A percentile compares a stretch with the other conserved stretches of the same genome.
phyloP scores from a whole-genome alignment of 2,888 invertebrate species.

The Drosophila limbata region DNA sequence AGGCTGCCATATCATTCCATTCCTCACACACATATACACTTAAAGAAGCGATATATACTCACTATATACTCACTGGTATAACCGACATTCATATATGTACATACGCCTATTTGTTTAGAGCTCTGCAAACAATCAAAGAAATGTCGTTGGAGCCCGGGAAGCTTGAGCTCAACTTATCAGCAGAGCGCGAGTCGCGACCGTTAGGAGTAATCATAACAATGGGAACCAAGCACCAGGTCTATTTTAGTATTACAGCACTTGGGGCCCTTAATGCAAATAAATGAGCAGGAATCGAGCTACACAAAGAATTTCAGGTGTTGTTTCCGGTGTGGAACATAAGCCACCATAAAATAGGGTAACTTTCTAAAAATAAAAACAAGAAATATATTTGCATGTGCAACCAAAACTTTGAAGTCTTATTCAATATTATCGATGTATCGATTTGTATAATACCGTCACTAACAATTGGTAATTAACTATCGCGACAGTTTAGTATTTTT shows the following conservation, averaged over 20 bases:
- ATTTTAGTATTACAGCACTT: constrained; percentile 17
- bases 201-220: constrained; percentile 44
- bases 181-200: constrained; percentile 30
- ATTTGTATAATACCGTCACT: neutral
- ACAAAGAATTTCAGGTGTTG: constrained; percentile 47
- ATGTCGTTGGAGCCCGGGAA: constrained; percentile 35
- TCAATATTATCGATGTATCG: constrained; percentile 1
- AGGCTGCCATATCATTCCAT: constrained; percentile 73
- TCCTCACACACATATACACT: constrained; percentile 17
- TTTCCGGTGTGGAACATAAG: constrained; percentile 22
- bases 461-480: neutral
- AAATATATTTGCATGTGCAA: neutral
- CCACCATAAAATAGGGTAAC: neutral
- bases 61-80: constrained; percentile 29
- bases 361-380: neutral
- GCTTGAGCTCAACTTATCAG: constrained; percentile 56
- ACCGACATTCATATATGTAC: constrained; percentile 6
- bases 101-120: constrained; percentile 54
- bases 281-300: constrained; percentile 4
- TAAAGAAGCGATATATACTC: constrained; percentile 6
- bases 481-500: neutral
- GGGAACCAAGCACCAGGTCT: constrained; percentile 8
- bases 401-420: neutral
- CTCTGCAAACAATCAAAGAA: constrained; percentile 56
- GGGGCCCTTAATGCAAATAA: constrained; percentile 27